phyloP scores from a whole-genome alignment of 1,140 invertebrate species.

The Elymnias hypermnestra region DNA sequence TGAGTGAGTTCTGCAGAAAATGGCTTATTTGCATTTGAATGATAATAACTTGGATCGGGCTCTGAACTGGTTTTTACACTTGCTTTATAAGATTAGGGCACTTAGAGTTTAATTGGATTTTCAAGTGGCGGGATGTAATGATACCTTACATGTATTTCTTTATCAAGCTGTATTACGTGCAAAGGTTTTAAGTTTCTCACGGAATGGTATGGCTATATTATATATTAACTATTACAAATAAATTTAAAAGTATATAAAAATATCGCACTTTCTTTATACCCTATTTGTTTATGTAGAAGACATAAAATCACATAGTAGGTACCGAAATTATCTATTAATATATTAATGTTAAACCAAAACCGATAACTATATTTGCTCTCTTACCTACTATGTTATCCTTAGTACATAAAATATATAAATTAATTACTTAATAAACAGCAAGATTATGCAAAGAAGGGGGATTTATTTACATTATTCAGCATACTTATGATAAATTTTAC shows the following conservation, averaged over 20 bases:
- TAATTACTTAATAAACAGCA: no score
- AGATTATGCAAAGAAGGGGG: constrained; percentile 2
- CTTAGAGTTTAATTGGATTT: constrained; percentile 15
- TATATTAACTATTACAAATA: no score
- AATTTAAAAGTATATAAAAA: no score
- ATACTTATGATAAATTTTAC: constrained; percentile 31
- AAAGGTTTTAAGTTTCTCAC: not conserved
- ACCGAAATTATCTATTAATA: no score
- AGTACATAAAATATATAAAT: no score
- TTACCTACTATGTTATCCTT: no score
- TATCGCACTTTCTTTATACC: no score
- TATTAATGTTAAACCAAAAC: no score
- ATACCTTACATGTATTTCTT: not conserved
- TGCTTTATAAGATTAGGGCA: constrained; percentile 19
- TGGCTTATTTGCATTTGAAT: constrained; percentile 62
- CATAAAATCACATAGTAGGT: no score
- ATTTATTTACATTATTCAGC: constrained; percentile 12
- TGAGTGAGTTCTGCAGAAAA: constrained; percentile 31
- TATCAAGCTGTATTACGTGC: constrained; percentile 1
- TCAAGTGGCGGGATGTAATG: constrained; percentile 7
- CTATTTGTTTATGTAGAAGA: no score
- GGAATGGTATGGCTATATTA: not conserved
- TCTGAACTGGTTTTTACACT: constrained; percentile 33
- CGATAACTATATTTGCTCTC: no score
- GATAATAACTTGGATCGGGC: constrained; percentile 51